These are phyloP conservation scores for Folsomia candida DNA, from an alignment of 2,888 invertebrate species.

Conservation along the genomic window DNA sequence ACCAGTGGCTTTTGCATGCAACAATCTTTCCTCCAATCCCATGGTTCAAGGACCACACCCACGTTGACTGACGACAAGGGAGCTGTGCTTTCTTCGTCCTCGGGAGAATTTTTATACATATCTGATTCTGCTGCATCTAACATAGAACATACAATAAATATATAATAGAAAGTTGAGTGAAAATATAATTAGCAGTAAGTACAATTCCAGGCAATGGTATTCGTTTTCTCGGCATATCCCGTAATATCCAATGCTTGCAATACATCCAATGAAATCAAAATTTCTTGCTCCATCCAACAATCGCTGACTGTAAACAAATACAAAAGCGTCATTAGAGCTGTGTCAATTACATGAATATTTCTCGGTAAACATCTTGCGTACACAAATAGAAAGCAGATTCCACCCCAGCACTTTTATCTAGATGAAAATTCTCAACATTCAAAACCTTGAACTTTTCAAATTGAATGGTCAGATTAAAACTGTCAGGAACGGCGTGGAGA, in stretches of 20 bases:
- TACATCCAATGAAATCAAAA: slow-evolving; percentile 27
- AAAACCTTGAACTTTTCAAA: slow-evolving; percentile 20
- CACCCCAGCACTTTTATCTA: slow-evolving; percentile 24
- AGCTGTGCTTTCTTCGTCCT: too few species aligned
- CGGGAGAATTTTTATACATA: too few species aligned
- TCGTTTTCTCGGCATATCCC: neutral
- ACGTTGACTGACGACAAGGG: neutral
- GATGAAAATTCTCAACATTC: slow-evolving; percentile 26
- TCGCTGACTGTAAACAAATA: slow-evolving; percentile 32
- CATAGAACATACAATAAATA: too few species aligned
- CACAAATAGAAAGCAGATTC: slow-evolving; percentile 42
- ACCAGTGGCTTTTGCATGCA: slow-evolving; percentile 16
- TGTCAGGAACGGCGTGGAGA: slow-evolving; percentile 15
- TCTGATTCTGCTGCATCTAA: neutral
- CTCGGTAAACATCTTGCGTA: slow-evolving; percentile 14
- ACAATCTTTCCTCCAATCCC: slow-evolving; percentile 35
- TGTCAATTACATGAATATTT: too few species aligned
- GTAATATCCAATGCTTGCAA: slow-evolving; percentile 24
- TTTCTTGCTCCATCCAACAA: slow-evolving; percentile 37
- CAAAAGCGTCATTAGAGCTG: too few species aligned
- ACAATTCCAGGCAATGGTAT: neutral
- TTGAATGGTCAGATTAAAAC: slow-evolving; percentile 17
- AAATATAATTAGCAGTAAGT: too few species aligned
- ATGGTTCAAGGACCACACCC: slow-evolving; percentile 26
- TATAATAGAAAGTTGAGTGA: too few species aligned